A percentile compares a stretch with the other conserved stretches of the same genome.
phyloP scores from a whole-genome alignment of 1,140 invertebrate species.

The Lordiphosa collinella region DNA sequence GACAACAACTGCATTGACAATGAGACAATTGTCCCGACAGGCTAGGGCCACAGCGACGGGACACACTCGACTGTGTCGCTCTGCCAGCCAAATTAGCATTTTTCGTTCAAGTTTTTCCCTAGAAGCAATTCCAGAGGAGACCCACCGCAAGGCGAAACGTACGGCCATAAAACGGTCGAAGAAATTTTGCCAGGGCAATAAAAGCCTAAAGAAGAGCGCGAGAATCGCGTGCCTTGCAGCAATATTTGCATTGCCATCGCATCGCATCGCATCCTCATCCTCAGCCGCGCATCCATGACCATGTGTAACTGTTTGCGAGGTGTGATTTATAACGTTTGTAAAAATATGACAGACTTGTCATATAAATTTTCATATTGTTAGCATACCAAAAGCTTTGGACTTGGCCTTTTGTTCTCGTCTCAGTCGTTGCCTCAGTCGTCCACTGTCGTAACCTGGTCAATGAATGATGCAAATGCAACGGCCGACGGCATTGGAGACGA shows the following conservation, averaged over 20 bases:
- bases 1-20: conserved; percentile 49
- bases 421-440: neutral
- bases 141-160: conserved; percentile 61
- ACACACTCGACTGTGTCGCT: conserved; percentile 4
- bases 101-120: conserved; percentile 48
- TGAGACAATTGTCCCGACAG: conserved; percentile 49
- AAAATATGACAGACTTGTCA: conserved; percentile 77
- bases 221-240: conserved; percentile 68
- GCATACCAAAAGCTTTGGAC: conserved; percentile 48
- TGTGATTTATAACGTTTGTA: conserved; percentile 76
- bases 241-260: conserved; percentile 65
- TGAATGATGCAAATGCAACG: conserved; percentile 1
- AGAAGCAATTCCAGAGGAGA: conserved; percentile 38
- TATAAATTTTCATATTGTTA: conserved; percentile 78
- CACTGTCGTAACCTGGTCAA: conserved; percentile 2
- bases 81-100: conserved; percentile 46
- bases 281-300: neutral
- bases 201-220: conserved; percentile 35
- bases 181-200: conserved; percentile 49
- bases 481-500: conserved; percentile 5
- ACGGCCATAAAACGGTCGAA: conserved; percentile 54
- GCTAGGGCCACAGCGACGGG: neutral
- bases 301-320: conserved; percentile 45
- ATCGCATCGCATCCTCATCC: conserved; percentile 4
- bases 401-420: conserved; percentile 18